Conservation (phyloP, 2,888 invertebrate species). For the Ophioninae sp. region DNA sequence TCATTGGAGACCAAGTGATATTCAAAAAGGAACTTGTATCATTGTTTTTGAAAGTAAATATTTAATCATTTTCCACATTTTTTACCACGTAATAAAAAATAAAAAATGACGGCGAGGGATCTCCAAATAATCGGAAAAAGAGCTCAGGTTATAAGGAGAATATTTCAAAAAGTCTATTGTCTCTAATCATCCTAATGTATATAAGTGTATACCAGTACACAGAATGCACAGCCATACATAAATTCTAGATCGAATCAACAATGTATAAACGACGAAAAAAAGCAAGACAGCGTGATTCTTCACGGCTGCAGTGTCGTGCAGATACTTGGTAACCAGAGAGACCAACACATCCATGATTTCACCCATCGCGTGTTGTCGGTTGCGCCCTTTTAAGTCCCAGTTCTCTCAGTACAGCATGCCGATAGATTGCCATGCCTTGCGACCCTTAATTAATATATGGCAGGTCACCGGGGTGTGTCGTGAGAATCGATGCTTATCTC, state of each 20-base stretch:
- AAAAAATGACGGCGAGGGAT: too few relatives aligned
- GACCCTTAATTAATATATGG: conserved; percentile 60
- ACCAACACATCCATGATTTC: background rate
- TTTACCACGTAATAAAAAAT: too few relatives aligned
- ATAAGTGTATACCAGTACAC: too few relatives aligned
- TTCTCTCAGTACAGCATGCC: background rate
- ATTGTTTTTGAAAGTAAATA: too few relatives aligned
- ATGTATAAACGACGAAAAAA: conserved; percentile 27
- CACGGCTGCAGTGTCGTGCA: conserved; percentile 12
- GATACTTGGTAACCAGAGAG: background rate
- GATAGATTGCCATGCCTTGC: conserved; percentile 34
- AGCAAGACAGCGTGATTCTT: conserved; percentile 39
- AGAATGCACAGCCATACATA: background rate
- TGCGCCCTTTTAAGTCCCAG: background rate
- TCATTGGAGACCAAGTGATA: too few relatives aligned
- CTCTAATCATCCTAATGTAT: too few relatives aligned
- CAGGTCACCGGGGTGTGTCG: conserved; percentile 59
- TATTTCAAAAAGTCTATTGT: too few relatives aligned
- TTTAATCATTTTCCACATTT: too few relatives aligned
- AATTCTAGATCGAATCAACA: conserved; percentile 16
- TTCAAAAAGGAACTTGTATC: too few relatives aligned
- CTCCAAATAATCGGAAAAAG: too few relatives aligned
- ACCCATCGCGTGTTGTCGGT: background rate
- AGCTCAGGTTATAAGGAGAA: too few relatives aligned
- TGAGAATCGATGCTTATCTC: conserved; percentile 58